Conservation (phyloP, 2,113 vertebrate species). For the Ophiodon elongatus region DNA sequence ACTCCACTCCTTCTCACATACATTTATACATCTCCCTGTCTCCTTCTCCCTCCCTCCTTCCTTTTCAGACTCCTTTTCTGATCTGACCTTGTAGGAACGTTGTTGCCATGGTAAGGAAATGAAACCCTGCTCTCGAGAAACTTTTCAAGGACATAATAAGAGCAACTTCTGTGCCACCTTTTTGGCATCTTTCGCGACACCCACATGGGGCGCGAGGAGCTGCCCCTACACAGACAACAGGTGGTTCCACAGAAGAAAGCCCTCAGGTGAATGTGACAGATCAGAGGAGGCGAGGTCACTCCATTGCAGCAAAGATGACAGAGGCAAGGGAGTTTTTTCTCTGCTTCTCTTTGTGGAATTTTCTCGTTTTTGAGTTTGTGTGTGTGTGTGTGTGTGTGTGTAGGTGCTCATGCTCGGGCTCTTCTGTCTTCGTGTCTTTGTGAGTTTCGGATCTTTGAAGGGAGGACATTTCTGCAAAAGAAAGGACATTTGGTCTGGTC, state of each 20-base stretch:
- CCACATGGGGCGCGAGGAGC: constrained; percentile 14
- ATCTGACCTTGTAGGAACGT: constrained; percentile 37
- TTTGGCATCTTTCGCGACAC: constrained; percentile 33
- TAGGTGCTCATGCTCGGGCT: neutral
- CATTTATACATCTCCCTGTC: neutral
- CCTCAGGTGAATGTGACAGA: constrained; percentile 64
- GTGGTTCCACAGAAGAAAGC: constrained; percentile 69
- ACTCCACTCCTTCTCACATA: neutral
- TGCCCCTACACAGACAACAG: constrained; percentile 55
- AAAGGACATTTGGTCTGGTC: constrained; percentile 2
- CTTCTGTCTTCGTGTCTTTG: constrained; percentile 10
- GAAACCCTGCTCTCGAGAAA: constrained; percentile 42
- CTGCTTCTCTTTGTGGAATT: constrained; percentile 23
- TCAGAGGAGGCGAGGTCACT: constrained; percentile 63
- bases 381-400: neutral
- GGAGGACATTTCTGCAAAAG: constrained; percentile 13
- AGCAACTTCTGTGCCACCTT: constrained; percentile 40
- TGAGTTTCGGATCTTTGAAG: constrained; percentile 46
- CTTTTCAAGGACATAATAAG: constrained; percentile 46
- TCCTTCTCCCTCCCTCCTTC: constrained; percentile 10
- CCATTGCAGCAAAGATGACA: constrained; percentile 47
- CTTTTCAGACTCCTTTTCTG: constrained; percentile 24
- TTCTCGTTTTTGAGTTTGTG: constrained; percentile 44
- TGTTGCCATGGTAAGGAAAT: neutral
- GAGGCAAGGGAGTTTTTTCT: constrained; percentile 40